Conservation (phyloP, 30 jellyfish, hydroid and myxozoan species). For the Aurelia sp. region DNA sequence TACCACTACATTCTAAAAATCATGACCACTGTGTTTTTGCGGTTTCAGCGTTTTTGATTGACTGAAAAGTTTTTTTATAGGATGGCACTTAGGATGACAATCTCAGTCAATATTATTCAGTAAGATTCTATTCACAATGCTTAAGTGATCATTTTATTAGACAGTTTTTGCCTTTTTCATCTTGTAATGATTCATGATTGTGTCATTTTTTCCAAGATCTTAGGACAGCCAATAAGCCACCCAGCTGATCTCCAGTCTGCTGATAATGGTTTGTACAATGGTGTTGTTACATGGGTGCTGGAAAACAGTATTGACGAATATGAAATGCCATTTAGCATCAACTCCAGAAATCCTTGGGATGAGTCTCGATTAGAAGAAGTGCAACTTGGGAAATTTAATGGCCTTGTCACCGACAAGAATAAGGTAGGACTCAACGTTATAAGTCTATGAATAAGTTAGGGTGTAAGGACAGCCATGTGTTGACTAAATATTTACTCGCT, state of each 20-base stretch:
- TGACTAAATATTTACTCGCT: too few relatives aligned
- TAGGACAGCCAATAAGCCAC: constrained; percentile 46
- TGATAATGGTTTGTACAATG: constrained; percentile 59
- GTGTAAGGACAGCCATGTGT: too few relatives aligned
- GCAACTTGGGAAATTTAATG: constrained; percentile 10
- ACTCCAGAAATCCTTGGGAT: constrained; percentile 70
- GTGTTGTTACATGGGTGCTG: constrained; percentile 47
- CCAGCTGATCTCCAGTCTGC: constrained; percentile 75
- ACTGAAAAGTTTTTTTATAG: too few relatives aligned
- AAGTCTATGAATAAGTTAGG: constrained; percentile 55
- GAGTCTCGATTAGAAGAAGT: constrained; percentile 72
- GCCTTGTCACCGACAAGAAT: constrained; percentile 74
- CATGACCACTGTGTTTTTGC: too few relatives aligned
- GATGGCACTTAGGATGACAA: too few relatives aligned
- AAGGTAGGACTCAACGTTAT: constrained; percentile 46
- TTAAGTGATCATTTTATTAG: too few relatives aligned
- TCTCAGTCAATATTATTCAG: too few relatives aligned
- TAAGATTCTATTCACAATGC: too few relatives aligned
- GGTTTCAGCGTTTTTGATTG: too few relatives aligned
- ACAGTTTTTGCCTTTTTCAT: background rate
- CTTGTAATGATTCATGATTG: background rate
- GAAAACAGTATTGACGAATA: constrained; percentile 67
- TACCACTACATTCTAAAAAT: too few relatives aligned
- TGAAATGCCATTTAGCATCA: constrained; percentile 61
- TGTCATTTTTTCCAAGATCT: constrained; percentile 33